These are phyloP conservation scores for Cryptoleucopteryx plumbea DNA, from an alignment of 2,113 vertebrate genomes.

Conservation along the genomic window DNA sequence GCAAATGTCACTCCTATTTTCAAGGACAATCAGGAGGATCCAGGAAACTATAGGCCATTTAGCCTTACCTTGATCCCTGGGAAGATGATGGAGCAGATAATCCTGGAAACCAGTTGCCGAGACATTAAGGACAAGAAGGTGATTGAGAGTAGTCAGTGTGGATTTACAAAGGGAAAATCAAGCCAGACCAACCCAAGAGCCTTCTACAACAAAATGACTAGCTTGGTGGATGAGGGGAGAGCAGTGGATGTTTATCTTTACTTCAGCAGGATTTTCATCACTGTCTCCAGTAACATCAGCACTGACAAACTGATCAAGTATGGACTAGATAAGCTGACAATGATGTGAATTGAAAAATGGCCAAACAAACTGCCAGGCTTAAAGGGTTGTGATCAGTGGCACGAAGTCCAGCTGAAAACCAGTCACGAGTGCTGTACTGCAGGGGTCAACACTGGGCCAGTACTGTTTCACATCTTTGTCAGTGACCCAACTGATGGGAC, in stretches of 20 bases:
- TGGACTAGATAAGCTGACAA: background rate
- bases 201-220: background rate
- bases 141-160: background rate
- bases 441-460: background rate
- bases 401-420: background rate
- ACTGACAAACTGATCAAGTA: background rate
- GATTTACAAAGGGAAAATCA: background rate
- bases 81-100: background rate
- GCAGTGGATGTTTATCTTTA: background rate
- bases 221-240: background rate
- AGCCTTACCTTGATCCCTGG: background rate
- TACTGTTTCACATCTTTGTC: background rate
- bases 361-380: background rate
- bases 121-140: background rate
- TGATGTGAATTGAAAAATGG: background rate
- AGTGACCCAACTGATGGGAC: background rate
- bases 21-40: background rate
- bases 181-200: background rate
- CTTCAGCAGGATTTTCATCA: background rate
- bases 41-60: background rate
- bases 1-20: background rate
- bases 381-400: background rate
- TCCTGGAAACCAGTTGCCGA: background rate
- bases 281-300: background rate
- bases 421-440: background rate